Conservation (phyloP, 2,113 vertebrate species). For the Lontra canadensis region DNA sequence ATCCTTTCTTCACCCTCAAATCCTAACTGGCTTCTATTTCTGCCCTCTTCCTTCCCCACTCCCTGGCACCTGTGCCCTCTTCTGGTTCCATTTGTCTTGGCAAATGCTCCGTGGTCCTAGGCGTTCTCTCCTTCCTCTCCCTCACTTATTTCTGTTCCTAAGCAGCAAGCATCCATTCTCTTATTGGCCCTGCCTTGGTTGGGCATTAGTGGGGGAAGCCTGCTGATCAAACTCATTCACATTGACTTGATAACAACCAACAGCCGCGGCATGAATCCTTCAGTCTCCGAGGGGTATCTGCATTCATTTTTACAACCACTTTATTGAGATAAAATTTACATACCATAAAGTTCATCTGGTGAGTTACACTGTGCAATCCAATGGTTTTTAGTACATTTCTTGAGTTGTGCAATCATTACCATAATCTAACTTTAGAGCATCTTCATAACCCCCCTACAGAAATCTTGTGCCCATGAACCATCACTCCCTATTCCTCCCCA, state of each 20-base stretch:
- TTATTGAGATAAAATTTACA: not conserved
- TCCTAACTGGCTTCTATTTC: not conserved
- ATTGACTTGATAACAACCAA: not conserved
- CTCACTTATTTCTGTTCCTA: not conserved
- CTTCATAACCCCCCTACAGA: not conserved
- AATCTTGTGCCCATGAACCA: not conserved
- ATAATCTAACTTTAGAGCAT: conserved; percentile 43
- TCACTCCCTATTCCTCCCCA: not conserved
- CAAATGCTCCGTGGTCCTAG: not conserved
- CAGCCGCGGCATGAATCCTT: not conserved
- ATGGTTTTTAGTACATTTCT: not conserved
- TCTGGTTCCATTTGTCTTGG: not conserved
- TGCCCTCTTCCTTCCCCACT: not conserved
- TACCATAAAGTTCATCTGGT: not conserved
- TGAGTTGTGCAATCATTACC: not conserved
- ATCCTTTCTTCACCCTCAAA: not conserved
- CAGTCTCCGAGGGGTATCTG: not conserved
- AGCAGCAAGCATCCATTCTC: not conserved
- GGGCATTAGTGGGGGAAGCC: not conserved
- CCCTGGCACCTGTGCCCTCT: not conserved
- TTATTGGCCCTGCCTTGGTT: not conserved
- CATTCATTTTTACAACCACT: not conserved
- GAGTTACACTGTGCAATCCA: not conserved
- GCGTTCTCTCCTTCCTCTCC: not conserved
- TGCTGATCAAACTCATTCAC: not conserved